Evolutionary conservation across 2,113 vertebrate genomes (phyloP), one percentile per base, ranked within the genome.

Genomic region (Grallaria varia): DNA sequence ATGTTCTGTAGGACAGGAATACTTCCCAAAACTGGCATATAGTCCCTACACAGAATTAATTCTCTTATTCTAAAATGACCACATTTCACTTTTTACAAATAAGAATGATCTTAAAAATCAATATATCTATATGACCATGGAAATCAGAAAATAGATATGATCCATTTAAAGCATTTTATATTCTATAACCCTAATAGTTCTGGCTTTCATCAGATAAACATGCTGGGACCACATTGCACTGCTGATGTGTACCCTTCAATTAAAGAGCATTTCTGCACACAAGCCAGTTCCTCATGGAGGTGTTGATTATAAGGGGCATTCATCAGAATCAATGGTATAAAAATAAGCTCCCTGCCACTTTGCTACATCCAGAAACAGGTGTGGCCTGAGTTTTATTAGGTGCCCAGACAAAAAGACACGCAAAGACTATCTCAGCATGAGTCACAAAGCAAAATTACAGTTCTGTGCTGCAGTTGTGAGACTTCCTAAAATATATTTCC

Each of bases 361-460:
- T 94, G 82, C 62, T 79, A 72, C 76, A 88, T 93, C 93, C 90
- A 96, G 50, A 91, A 93, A 96, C 92, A 96, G 90, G 93, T 74
- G 90, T 87, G 93, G 93, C 67, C 72, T 63, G 94, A 83, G 84
- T 74, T 94, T 94, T 93, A 91, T 82, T 87, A 96, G 90, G 83
- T 56, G 80, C 73, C 69, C 89, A 91, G 89, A 94, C 89, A 96
- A 91, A 91, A 93, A 7, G 93, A 95, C 91, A 95, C 2, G 1
- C 58, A 62, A 87, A 35, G 84, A 85, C 68, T 84, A 96, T 90
- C 91, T 95, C 75, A 67, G 75, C 42, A 42, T 96, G 93, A 96
- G 87, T 96, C 95, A 96, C 87, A 96, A 93, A 94, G 75, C 71
- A 87, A 96, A 96, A 96, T 95, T 97, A 93, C 80, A 95, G 94